These are phyloP conservation scores for Dendropsophus ebraccatus DNA, from an alignment of 2,113 vertebrate genomes.

Conservation along the genomic window DNA sequence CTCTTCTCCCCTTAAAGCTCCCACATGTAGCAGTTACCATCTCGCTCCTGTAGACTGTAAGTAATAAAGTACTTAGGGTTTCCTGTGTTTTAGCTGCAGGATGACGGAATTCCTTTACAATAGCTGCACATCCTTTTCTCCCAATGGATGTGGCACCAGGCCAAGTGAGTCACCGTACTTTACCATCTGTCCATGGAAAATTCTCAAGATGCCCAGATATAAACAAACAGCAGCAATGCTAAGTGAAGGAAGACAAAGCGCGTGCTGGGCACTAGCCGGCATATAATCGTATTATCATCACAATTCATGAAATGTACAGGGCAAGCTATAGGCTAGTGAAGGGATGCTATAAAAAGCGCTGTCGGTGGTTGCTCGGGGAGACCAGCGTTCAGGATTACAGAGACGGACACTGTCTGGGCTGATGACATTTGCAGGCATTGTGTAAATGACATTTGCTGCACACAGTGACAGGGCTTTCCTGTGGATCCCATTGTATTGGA, in stretches of 20 bases:
- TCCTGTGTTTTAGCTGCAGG: neutral
- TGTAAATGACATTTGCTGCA: constrained; percentile 6
- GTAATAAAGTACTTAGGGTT: too few relatives aligned
- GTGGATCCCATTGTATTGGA: neutral
- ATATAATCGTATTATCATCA: neutral
- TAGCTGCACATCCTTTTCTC: neutral
- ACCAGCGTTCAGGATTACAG: neutral
- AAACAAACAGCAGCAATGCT: neutral
- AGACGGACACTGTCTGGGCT: neutral
- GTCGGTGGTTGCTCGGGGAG: constrained; percentile 1
- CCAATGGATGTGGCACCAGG: neutral
- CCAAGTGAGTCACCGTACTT: neutral
- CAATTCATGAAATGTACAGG: neutral
- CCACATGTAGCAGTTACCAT: too few relatives aligned
- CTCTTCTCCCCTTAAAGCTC: too few relatives aligned
- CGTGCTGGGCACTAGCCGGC: neutral
- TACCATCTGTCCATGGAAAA: constrained; percentile 14
- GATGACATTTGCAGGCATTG: constrained; percentile 15
- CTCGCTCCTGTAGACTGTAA: too few relatives aligned
- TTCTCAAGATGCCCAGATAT: neutral
- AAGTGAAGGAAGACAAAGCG: neutral
- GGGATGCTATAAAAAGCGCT: neutral
- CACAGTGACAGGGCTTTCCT: neutral
- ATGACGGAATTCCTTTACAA: neutral
- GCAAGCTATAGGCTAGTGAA: neutral